Conservation (phyloP, 2,797 vertebrate genomes). For the Phataginus tricuspis region DNA sequence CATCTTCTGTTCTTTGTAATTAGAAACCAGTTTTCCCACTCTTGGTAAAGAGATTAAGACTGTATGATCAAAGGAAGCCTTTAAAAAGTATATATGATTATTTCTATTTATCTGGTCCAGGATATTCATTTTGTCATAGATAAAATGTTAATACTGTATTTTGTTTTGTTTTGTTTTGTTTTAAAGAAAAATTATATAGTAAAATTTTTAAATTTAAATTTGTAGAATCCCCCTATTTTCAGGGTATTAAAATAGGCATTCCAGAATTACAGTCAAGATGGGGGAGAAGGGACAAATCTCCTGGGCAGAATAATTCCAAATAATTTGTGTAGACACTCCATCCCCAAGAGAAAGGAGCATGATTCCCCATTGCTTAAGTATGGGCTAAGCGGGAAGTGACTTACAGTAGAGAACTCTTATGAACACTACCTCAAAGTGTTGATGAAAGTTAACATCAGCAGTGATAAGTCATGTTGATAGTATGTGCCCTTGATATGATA, state of each 20-base stretch:
- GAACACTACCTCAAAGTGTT: not conserved
- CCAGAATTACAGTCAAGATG: not conserved
- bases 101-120: not conserved
- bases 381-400: not conserved
- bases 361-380: not conserved
- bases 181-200: not conserved
- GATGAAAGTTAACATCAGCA: not conserved
- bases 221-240: not conserved
- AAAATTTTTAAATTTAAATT: not conserved
- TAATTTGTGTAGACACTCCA: not conserved
- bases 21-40: not conserved
- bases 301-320: not conserved
- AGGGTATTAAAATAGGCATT: not conserved
- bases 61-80: not conserved
- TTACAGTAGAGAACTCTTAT: not conserved
- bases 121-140: not conserved
- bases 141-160: not conserved
- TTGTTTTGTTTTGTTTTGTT: not conserved
- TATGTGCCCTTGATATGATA: not conserved
- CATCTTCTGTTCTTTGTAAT: not conserved
- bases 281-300: not conserved
- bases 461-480: not conserved
- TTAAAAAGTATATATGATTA: not conserved
- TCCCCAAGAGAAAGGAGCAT: not conserved
- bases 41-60: not conserved